Evolutionary conservation across 2,797 vertebrate species (phyloP).

Genomic region (Sciurus vulgaris): DNA sequence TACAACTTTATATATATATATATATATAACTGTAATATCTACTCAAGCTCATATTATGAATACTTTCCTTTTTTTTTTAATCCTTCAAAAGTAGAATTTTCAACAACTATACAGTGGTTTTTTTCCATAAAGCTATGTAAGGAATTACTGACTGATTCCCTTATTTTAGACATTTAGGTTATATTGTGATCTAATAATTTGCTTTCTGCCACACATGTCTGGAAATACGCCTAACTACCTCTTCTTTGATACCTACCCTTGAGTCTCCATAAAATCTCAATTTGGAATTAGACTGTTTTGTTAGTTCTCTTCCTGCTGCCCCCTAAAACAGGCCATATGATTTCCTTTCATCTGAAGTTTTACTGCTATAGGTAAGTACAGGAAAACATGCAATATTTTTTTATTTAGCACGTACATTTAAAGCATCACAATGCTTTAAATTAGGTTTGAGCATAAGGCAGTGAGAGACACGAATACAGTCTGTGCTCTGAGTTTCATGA

Average conservation of each 20-base stretch:
- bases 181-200: background rate
- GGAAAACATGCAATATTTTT: background rate
- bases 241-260: background rate
- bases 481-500: background rate
- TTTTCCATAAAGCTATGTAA: background rate
- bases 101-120: background rate
- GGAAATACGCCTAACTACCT: background rate
- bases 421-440: background rate
- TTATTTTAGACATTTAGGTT: background rate
- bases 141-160: background rate
- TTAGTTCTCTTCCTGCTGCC: background rate
- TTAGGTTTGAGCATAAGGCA: background rate
- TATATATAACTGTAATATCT: background rate
- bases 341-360: conserved; percentile 6
- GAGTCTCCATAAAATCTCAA: background rate
- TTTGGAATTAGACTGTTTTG: background rate
- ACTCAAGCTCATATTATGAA: background rate
- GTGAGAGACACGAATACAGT: background rate
- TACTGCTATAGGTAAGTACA: background rate
- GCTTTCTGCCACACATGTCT: background rate
- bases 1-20: background rate
- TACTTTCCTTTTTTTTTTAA: background rate
- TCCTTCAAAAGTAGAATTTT: conserved; percentile 24
- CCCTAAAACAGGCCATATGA: background rate
- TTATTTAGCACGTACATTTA: background rate